Evolutionary conservation across 2,888 invertebrate genomes (phyloP), one percentile per base, ranked within the genome.

Genomic region (Coleophora deauratella): DNA sequence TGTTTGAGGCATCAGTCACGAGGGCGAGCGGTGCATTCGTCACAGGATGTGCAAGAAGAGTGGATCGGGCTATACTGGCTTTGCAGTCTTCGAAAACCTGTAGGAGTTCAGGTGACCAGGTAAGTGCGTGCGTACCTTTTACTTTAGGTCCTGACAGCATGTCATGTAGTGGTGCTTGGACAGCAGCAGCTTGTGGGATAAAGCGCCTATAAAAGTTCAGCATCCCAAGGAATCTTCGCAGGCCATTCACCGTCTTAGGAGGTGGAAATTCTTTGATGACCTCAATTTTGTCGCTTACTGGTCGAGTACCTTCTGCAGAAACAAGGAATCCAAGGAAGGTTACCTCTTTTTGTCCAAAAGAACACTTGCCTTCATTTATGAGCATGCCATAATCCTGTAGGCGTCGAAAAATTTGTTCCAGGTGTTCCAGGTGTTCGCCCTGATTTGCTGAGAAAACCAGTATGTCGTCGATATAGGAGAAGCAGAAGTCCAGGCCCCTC

Each of bases 41-140:
- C 4, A 45, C 45, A 1, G 64, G 66, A 38, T 72, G 66, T 1
- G 59, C 56, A 1, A 73, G 42, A 0, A 68, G 35, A 0, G 70
- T 53, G 1, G 66, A n/a, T n/a, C n/a, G n/a, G n/a, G n/a, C n/a
- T n/a, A n/a, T n/a, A n/a, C n/a, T n/a, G n/a, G n/a, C n/a, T n/a
- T n/a, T n/a, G n/a, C n/a, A n/a, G n/a, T n/a, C n/a, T n/a, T n/a
- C n/a, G n/a, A n/a, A n/a, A n/a, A n/a, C n/a, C n/a, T n/a, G n/a
- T n/a, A n/a, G n/a, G n/a, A n/a, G n/a, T n/a, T n/a, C n/a, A n/a
- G n/a, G n/a, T n/a, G n/a, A n/a, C n/a, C n/a, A n/a, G n/a, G n/a
- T n/a, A n/a, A n/a, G n/a, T n/a, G n/a, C n/a, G n/a, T n/a, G n/a
- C n/a, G n/a, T n/a, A n/a, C n/a, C n/a, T n/a, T n/a, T n/a, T n/a